A percentile compares a stretch with the other conserved stretches of the same genome.
phyloP scores from a whole-genome alignment of 1,140 invertebrate species.

The Bombus difficillimus region DNA sequence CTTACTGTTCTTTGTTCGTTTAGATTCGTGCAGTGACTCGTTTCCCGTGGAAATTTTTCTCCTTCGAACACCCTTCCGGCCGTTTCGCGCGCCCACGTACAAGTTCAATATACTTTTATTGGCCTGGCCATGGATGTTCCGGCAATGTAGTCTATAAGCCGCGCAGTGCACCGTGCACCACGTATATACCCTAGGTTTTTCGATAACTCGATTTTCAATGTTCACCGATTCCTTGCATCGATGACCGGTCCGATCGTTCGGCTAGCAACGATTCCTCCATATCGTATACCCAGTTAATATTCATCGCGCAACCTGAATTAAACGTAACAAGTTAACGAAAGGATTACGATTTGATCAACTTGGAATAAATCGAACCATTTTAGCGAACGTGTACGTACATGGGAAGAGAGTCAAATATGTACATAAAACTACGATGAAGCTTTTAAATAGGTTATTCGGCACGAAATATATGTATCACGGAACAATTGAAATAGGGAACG shows the following conservation, averaged over 20 bases:
- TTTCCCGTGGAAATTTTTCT: constrained; percentile 19
- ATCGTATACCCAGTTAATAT: not conserved
- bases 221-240: constrained; percentile 10
- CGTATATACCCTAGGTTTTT: constrained; percentile 23
- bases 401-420: too few relatives aligned
- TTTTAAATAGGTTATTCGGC: not conserved
- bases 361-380: too few relatives aligned
- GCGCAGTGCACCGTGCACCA: not conserved
- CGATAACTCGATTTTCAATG: constrained; percentile 43
- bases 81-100: constrained; percentile 39
- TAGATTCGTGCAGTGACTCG: not conserved
- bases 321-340: not conserved
- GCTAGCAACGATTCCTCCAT: not conserved
- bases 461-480: not conserved
- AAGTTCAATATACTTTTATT: constrained; percentile 68
- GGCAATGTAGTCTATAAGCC: constrained; percentile 45
- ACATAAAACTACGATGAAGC: not conserved
- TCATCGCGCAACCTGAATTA: not conserved
- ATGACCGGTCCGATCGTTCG: constrained; percentile 5
- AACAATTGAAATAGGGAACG: not conserved
- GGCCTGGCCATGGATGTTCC: constrained; percentile 40
- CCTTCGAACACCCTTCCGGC: not conserved
- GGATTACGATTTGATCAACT: not conserved
- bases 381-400: not conserved
- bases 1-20: not conserved